phyloP scores from a whole-genome alignment of 1,140 invertebrate genomes.

The Cotesia vestalis region DNA sequence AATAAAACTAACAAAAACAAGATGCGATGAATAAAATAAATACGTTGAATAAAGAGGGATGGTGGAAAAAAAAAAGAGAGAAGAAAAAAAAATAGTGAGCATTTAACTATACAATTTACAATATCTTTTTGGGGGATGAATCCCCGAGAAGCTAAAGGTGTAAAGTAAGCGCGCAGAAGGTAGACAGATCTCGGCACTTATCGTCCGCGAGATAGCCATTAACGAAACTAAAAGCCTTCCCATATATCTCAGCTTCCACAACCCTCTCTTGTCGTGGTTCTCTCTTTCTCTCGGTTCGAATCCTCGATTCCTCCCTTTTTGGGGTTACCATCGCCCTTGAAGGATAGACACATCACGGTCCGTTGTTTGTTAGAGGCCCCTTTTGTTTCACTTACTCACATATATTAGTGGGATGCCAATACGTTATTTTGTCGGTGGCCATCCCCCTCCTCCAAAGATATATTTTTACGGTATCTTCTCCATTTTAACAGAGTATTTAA shows the following conservation, averaged over 20 bases:
- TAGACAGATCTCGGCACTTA: conserved; percentile 49
- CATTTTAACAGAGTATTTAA: background rate
- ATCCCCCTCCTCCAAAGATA: background rate
- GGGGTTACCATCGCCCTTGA: conserved; percentile 31
- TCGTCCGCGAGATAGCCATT: conserved; percentile 45
- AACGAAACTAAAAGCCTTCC: conserved; percentile 48
- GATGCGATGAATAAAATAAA: conserved; percentile 5
- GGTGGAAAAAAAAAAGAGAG: background rate
- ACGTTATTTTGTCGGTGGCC: background rate
- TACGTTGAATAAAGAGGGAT: background rate
- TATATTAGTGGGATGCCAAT: conserved; percentile 35
- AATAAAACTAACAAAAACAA: background rate
- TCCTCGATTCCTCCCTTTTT: conserved; percentile 1
- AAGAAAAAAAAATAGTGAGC: background rate
- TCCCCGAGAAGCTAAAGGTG: conserved; percentile 37
- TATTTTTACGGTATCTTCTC: background rate
- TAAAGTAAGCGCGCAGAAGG: conserved; percentile 40
- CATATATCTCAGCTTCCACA: conserved; percentile 53
- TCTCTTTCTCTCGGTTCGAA: background rate
- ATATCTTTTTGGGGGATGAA: conserved; percentile 2
- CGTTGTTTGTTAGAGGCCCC: conserved; percentile 30
- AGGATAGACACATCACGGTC: conserved; percentile 42
- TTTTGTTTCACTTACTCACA: conserved; percentile 39
- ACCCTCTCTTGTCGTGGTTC: conserved; percentile 41
- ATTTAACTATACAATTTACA: conserved; percentile 15